Evolutionary conservation across 1,140 invertebrate species (phyloP), one percentile per base, ranked within the genome.

Genomic region (Zaprionus kolodkinae): DNA sequence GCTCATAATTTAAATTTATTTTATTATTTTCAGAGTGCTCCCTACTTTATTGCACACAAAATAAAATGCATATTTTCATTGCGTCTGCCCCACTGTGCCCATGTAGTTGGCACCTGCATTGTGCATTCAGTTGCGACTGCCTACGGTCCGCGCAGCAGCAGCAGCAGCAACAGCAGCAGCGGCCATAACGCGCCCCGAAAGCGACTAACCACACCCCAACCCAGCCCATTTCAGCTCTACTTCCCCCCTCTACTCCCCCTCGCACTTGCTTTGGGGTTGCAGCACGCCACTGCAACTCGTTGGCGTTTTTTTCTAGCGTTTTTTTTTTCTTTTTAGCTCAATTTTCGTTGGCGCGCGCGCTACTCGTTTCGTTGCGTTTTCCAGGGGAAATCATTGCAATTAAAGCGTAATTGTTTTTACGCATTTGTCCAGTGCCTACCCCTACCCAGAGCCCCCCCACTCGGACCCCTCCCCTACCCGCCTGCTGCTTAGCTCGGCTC

Each of bases 401-500:
- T 87, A 86, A 86, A 86, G 73, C 82, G 68, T 86, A 86, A 87
- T 87, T 87, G 83, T 87, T 87, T 87, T 85, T 76, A 79, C 69
- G 82, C 78, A 85, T 85, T 86, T 73, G 78, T 85, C 82, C 82
- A 85, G 80, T 72, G 40, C 55, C 43, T 17, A 57, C 50, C 17
- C 30, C 67, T 7, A 12, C 2, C 17, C 27, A 3, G 27, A 10
- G 13, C 35, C 12, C 50, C 17, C 13, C 12, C 38, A n/a, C n/a
- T n/a, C n/a, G 27, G 27, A 10, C 15, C 35, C 12, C 50, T 27
- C 13, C 12, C 38, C 33, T n/a, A n/a, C 33, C 17, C 5, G 52
- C 30, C 10, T 36, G 76, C 76, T 82, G 76, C 81, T 84, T 84
- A 82, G 69, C 79, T 60, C 25, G 68, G 62, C 79, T 79, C 76